phyloP scores from a whole-genome alignment of 2,797 vertebrate species.

The Eremophila alpestris region DNA sequence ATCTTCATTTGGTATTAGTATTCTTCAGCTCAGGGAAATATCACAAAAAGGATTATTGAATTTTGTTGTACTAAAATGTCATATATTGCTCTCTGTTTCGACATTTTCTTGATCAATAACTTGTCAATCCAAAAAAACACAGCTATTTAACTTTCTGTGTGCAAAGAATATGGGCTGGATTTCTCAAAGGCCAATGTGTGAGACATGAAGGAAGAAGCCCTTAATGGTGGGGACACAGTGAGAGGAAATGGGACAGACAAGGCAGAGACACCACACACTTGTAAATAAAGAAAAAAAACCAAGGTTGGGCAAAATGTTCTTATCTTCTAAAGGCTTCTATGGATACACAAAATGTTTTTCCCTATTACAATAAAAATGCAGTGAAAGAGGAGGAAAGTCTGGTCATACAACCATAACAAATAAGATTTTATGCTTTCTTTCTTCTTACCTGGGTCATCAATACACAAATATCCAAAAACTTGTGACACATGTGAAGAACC shows the following conservation, averaged over 20 bases:
- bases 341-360: background rate
- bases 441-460: background rate
- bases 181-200: background rate
- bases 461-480: background rate
- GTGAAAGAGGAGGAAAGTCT: background rate
- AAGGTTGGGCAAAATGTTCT: background rate
- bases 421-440: background rate
- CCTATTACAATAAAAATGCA: background rate
- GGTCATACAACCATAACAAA: background rate
- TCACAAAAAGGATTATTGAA: background rate
- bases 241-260: background rate
- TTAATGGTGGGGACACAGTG: background rate
- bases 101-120: background rate
- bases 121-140: background rate
- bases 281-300: background rate
- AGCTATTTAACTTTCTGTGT: background rate
- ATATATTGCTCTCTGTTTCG: background rate
- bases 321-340: background rate
- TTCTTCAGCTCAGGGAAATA: background rate
- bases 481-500: background rate
- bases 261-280: background rate
- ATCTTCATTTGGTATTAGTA: background rate
- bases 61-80: background rate
- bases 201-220: background rate
- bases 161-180: background rate